Percentiles rank a stretch among this genome's conserved stretches.
Conservation (phyloP, 2,888 invertebrate genomes). For the Latrodectus elegans region DNA sequence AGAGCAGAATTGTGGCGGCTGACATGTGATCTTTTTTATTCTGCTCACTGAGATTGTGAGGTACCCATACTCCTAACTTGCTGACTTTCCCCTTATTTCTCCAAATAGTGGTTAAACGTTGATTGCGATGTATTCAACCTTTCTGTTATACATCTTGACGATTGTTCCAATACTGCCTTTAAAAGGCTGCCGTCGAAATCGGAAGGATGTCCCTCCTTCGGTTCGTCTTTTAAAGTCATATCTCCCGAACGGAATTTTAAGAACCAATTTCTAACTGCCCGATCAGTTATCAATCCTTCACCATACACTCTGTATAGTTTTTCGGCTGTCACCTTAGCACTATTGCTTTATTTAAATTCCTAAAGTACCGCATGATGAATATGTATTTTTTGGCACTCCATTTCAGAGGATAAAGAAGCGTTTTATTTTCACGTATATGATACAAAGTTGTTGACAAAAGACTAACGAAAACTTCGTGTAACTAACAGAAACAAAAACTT, state of each 20-base stretch:
- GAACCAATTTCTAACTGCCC: constrained; percentile 25
- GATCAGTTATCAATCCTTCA: no score
- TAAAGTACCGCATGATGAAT: constrained; percentile 19
- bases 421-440: constrained; percentile 17
- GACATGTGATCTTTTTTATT: constrained; percentile 25
- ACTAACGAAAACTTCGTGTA: constrained; percentile 12
- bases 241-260: constrained; percentile 19
- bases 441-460: background rate
- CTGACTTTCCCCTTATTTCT: background rate
- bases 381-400: constrained; percentile 10
- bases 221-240: constrained; percentile 26
- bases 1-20: constrained; percentile 20
- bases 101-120: constrained; percentile 10
- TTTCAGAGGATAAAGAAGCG: constrained; percentile 8
- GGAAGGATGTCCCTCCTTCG: constrained; percentile 21
- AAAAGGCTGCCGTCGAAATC: constrained; percentile 10
- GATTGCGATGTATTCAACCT: constrained; percentile 32
- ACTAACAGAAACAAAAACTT: background rate
- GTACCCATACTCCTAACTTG: constrained; percentile 34
- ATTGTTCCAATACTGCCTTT: background rate
- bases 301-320: background rate
- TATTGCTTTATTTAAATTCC: constrained; percentile 30
- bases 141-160: constrained; percentile 20
- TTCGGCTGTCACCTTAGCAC: constrained; percentile 28
- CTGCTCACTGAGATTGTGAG: constrained; percentile 21